Evolutionary conservation across 2,113 vertebrate species (phyloP), one percentile per base, ranked within the genome.

Genomic region (Rhombomys opimus): DNA sequence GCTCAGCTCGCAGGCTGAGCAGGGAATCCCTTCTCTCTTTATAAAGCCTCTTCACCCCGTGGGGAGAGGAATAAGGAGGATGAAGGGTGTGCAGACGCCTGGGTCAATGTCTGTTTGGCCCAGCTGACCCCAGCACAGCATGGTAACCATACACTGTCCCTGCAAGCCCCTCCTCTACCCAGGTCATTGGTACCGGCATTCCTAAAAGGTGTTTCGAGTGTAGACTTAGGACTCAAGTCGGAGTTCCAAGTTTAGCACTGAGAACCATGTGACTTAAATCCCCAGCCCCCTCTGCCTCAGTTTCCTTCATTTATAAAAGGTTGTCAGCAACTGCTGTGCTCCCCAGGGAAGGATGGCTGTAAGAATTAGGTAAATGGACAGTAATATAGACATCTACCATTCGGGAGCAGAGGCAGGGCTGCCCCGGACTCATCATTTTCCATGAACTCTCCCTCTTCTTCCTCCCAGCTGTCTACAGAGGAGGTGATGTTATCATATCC

Each of bases 141-240:
- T 27, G 0, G 5, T 1, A 0, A 7, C 1, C 8, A 57, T n/a
- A 12, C 22, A 1, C 11, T 7, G 10, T 70, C 0, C 63, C 63
- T 63, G 10, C 10, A 14, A 9, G 30, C 1, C 50, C 50, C 27
- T 3, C 35, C 25, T 22, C 0, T 5, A 50, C 3, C 41, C 41
- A 18, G 25, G 68, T 17, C 7, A 10, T 65, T 2, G 52, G 84
- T 4, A 68, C 54, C 32, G 7, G 35, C 73, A 46, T 7, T 50
- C 75, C 5, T 63, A 0, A 7, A 46, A 72, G 65, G 38, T 13
- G 13, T n/a, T 70, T 22, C 65, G 27, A 3, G 65, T 46, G 1
- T 65, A 86, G 27, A 23, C 35, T 11, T 46, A 27, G n/a, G 61
- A 4, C 38, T 14, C 35, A 11, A 30, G 57, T 7, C 52, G 18